These are phyloP conservation scores for Apus apus DNA, from an alignment of 2,113 vertebrate genomes.

Conservation along the genomic window DNA sequence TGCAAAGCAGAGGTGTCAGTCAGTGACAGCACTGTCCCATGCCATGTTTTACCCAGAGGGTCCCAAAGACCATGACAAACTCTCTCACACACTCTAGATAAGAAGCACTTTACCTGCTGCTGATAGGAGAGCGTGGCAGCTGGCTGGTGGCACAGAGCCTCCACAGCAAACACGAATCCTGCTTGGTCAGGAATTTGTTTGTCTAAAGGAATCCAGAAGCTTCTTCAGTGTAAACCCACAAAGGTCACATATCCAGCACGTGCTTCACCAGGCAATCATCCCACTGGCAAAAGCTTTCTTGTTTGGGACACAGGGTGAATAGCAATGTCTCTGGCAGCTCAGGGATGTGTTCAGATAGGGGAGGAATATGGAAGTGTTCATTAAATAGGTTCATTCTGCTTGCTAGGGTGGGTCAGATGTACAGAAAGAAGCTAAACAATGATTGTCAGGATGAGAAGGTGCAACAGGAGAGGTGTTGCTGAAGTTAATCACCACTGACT, in stretches of 20 bases:
- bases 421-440: neutral
- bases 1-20: neutral
- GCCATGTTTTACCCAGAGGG: fast-evolving
- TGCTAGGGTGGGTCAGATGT: neutral
- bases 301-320: neutral
- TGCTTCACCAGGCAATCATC: constrained; percentile 32
- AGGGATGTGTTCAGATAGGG: neutral
- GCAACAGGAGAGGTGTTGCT: neutral
- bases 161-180: neutral
- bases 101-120: constrained; percentile 13
- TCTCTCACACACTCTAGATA: neutral
- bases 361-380: neutral
- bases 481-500: neutral
- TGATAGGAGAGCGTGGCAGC: neutral
- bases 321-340: neutral
- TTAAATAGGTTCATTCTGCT: neutral
- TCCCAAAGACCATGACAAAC: neutral
- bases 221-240: constrained; percentile 44
- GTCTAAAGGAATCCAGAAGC: constrained; percentile 15
- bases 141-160: neutral
- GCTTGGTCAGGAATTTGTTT: neutral
- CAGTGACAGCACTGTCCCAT: neutral
- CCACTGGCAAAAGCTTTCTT: constrained; percentile 30
- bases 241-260: constrained; percentile 2
- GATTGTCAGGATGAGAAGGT: neutral